These are phyloP conservation scores for Salmo trutta DNA, from an alignment of 2,797 vertebrate genomes.

Conservation along the genomic window DNA sequence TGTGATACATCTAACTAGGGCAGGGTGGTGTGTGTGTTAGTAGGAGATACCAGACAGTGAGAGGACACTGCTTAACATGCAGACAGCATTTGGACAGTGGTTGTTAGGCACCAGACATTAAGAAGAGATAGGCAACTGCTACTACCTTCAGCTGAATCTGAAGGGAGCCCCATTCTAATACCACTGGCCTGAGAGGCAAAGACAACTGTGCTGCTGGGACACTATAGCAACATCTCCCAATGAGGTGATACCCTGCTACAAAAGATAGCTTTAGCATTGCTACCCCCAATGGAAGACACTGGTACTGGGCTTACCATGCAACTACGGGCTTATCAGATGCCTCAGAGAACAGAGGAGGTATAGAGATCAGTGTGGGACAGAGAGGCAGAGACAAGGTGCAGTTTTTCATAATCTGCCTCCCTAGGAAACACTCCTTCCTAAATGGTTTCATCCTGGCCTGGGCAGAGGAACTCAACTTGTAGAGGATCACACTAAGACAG, in stretches of 20 bases:
- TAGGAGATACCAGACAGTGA: conserved; percentile 44
- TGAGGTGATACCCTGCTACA: neutral
- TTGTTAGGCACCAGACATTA: conserved; percentile 61
- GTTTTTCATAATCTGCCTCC: neutral
- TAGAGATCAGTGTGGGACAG: neutral
- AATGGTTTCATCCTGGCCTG: neutral
- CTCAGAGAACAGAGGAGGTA: neutral
- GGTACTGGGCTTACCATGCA: neutral
- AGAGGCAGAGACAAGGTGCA: neutral
- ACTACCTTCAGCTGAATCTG: conserved; percentile 41
- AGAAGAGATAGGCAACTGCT: conserved; percentile 39
- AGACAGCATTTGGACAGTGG: conserved; percentile 40
- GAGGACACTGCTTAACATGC: conserved; percentile 50
- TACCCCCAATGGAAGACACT: conserved; percentile 2
- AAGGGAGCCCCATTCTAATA: conserved; percentile 44
- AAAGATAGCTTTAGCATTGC: conserved; percentile 1
- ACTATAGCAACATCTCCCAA: neutral
- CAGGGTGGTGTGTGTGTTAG: conserved; percentile 37
- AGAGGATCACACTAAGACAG: neutral
- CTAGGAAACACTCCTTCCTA: neutral
- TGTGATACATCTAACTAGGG: conserved; percentile 13
- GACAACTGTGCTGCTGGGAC: conserved; percentile 33
- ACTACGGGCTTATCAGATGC: neutral
- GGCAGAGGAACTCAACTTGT: neutral
- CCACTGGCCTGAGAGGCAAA: conserved; percentile 47